Base-by-base conservation (phyloP, 1,140 invertebrate species). In the Limonius californicus region DNA sequence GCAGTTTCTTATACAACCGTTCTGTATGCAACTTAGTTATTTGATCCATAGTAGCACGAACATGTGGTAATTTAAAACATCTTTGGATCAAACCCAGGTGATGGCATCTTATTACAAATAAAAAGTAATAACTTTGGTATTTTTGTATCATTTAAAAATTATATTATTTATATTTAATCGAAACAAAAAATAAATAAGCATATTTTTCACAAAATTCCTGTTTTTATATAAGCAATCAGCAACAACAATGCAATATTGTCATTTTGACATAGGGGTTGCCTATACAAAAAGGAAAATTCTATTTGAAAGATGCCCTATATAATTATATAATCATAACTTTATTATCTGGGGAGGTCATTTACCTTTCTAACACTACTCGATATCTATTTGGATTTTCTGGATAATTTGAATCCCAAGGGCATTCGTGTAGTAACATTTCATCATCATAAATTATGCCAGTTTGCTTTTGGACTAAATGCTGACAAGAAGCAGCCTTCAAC, bases 371-470 rank as follows among this genome's bases (percentile, higher is more conserved):
- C 39, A 91, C 78, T 58, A 77, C 76, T 4, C 79, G 84, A 45
- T 92, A 85, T 69, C 94, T 82, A 56, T 88, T 84, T 0, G 93
- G 92, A 68, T 84, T 84, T 76, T 97, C 94, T 1, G 89, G 88
- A 79, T 95, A 91, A 54, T 85, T 83, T 3, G 80, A 66, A 77
- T 95, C 92, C 93, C 93, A 96, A 0, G 90, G 76, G 73, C 91
- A 95, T 14, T 76, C 70, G 72, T 95, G 93, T 55, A 90, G 82
- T 0, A 80, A 71, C 90, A 95, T 94, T 1, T 83, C 79, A 53
- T 82, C 79, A 73, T 95, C 89, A 69, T 87, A 94, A 42, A 92
- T 82, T 1, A 96, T 74, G 0, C 91, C 92, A 1, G 93, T 95
- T 8, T 80, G 8, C 27, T 58, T 61, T 16, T 59, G 30, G 9